Evolutionary conservation across 2,113 vertebrate species (phyloP), one percentile per base, ranked within the genome.

Genomic region (Panthera tigris): DNA sequence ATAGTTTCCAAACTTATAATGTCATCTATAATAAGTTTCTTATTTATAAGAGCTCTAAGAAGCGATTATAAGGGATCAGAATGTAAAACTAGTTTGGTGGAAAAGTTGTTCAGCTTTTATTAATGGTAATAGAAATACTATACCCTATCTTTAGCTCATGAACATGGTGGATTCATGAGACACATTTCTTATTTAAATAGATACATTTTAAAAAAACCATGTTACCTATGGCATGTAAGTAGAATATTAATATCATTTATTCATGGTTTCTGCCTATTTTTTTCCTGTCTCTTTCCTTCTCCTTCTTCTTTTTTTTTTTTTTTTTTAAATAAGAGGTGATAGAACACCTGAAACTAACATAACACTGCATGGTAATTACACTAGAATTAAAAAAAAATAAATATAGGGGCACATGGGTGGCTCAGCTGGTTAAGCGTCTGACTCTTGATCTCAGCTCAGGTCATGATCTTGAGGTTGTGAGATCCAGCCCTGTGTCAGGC

Each of bases 1-100:
- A 45, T 13, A 87, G 83, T 95, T 63, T 96, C 41, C 36, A 85
- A 33, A 50, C 89, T 90, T 91, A 36, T 68, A 95, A 78, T 85
- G 23, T 93, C 33, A 76, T 79, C 57, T 69, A 39, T 48, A 36
- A 88, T 65, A 84, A 69, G 3, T 45, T 87, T 97, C 39, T 93
- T 91, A 91, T 94, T 97, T 92, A 97, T 16, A 85, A 39, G 41
- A 5, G 14, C n/a, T 76, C 39, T 74, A 83, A 73, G 16, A 96
- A 73, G 12, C 66, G 52, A 95, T 95, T 83, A 9, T 27, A 89
- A 93, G 33, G 23, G 3, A 95, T 89, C 68, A 95, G 39, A 84
- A 78, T 50, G 18, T 65, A 84, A 33, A 57, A 68, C 41, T 50
- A 82, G 39, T 79, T 95, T 93, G 33, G 33, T 95, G 12, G n/a